Evolutionary conservation across 2,888 invertebrate genomes (phyloP), one percentile per base, ranked within the genome.

Genomic region (Malthinus flaveolus): DNA sequence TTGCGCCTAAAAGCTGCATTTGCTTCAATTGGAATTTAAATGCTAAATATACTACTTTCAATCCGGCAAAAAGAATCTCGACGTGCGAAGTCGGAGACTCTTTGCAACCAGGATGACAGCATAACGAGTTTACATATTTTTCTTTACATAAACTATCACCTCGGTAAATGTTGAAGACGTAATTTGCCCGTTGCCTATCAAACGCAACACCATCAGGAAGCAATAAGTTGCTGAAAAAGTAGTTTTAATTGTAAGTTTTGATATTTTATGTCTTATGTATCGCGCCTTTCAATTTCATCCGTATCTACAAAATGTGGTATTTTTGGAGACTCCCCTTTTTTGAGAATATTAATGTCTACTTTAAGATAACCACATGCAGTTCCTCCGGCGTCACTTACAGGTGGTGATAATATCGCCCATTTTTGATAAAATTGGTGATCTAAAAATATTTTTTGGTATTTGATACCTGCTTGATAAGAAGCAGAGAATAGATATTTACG

Each of bases 371-470:
- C 95, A 64, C 85, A 85, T 0, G 85, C 80, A 2, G 81, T 80
- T 64, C 84, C 85, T n/a, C 50, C 35, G 0, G 57, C 56, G 34
- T 74, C 73, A 13, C 66, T 61, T 32, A 87, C 84, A 0, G 88
- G 87, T 56, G 87, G 81, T 31, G 84, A 85, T 37, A 95, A 78
- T 70, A 89, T 86, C 0, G 89, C 91, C 95, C 95, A 95, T 78
- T 93, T 93, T 73, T 91, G 90, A 72, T 87, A 89, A 71, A 91
- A 90, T 73, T 89, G 88, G 71, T 90, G 93, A 78, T 89, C 91
- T 87, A 75, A 34, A 67, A 71, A 53, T 52, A 61, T 48, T 4
- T 23, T 51, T 35, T 7, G 7, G 23, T 4, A 53, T 9, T 6
- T 8, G 12, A 11, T 37, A 8, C 35, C 9, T 34, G 46, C 46